phyloP scores from a whole-genome alignment of 2,113 vertebrate species.

The Symphodus melops region DNA sequence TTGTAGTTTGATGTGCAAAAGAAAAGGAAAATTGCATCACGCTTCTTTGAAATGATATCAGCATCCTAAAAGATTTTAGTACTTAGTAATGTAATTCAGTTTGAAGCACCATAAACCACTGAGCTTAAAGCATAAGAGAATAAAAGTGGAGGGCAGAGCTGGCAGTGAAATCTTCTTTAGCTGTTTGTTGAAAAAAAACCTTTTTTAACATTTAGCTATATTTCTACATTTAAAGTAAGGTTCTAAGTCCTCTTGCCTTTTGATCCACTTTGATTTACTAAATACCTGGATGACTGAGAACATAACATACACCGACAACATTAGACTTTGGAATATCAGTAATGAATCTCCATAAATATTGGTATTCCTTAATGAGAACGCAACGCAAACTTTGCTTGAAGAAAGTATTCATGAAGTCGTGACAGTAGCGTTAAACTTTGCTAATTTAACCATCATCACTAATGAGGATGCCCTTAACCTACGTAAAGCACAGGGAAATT shows the following conservation, averaged over 20 bases:
- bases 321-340: neutral
- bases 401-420: conserved; percentile 13
- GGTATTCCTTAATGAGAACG: neutral
- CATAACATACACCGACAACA: neutral
- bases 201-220: too few species aligned
- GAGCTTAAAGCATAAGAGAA: neutral
- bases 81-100: conserved; percentile 12
- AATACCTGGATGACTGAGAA: too few species aligned
- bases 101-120: conserved; percentile 23
- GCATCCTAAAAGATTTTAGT: neutral
- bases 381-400: neutral
- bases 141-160: neutral
- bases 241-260: too few species aligned
- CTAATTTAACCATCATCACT: conserved; percentile 38
- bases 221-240: too few species aligned
- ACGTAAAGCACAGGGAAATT: conserved; percentile 45
- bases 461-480: conserved; percentile 43
- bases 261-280: too few species aligned
- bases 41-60: neutral
- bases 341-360: neutral
- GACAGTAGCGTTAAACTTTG: conserved; percentile 4
- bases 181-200: too few species aligned
- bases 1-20: too few species aligned
- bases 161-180: neutral
- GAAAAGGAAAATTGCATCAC: too few species aligned